These are phyloP conservation scores for Heteractis magnifica DNA, from an alignment of 92 coral and sea anemone genomes.

Conservation along the genomic window DNA sequence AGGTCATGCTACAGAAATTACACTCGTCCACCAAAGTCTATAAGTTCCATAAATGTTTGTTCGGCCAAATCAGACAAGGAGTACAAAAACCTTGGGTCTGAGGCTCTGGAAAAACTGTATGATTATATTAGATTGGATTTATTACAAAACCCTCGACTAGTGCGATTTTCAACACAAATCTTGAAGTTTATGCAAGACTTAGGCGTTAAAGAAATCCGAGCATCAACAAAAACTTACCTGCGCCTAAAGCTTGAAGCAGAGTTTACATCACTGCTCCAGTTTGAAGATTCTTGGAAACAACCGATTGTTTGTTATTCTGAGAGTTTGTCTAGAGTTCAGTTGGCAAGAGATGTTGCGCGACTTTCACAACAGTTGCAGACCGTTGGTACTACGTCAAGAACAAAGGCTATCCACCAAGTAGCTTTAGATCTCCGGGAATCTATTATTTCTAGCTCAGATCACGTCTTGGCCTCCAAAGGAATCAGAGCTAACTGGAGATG, in stretches of 20 bases:
- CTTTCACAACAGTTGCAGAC: slow-evolving; percentile 17
- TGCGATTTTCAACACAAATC: slow-evolving; percentile 28
- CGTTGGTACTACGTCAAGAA: slow-evolving; percentile 6
- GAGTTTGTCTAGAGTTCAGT: slow-evolving; percentile 27
- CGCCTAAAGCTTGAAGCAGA: slow-evolving; percentile 39
- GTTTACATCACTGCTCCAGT: slow-evolving; percentile 22
- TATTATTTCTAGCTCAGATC: not conserved
- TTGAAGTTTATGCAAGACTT: slow-evolving; percentile 30
- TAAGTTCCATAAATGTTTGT: slow-evolving; percentile 21
- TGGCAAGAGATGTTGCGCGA: slow-evolving; percentile 32
- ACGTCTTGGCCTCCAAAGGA: slow-evolving; percentile 44
- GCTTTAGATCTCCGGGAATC: slow-evolving; percentile 39
- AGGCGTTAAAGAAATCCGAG: slow-evolving; percentile 37
- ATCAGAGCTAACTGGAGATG: slow-evolving; percentile 32
- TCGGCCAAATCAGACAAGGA: slow-evolving; percentile 9
- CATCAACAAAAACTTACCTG: slow-evolving; percentile 42
- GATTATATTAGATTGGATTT: slow-evolving; percentile 34
- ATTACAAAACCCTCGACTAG: slow-evolving; percentile 32
- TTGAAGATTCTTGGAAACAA: slow-evolving; percentile 54
- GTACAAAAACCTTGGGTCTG: slow-evolving; percentile 21
- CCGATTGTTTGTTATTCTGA: slow-evolving; percentile 43
- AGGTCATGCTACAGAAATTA: slow-evolving; percentile 47
- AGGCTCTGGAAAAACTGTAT: slow-evolving; percentile 36
- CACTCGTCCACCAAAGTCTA: slow-evolving; percentile 14
- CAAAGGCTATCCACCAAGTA: slow-evolving; percentile 23